Evolutionary conservation across 2,113 vertebrate species (phyloP).

Genomic region (Spizaetus ornatus): DNA sequence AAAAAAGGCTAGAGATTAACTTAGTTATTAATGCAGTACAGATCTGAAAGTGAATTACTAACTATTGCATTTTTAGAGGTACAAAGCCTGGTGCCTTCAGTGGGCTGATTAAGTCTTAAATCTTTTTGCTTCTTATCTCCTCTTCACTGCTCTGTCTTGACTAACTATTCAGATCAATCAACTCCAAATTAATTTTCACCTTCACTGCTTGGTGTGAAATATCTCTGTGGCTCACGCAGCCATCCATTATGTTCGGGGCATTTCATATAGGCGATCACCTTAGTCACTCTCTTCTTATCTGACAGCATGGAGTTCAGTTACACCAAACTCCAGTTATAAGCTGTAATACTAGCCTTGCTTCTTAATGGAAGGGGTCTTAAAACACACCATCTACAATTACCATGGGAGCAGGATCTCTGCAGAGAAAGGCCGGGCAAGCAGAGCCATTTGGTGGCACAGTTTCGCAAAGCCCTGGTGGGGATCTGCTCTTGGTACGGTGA

Average conservation of each 20-base stretch:
- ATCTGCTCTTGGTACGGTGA: background rate
- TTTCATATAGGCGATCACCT: fast-evolving
- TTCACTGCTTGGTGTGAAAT: background rate
- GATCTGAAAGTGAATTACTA: background rate
- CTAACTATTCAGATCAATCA: background rate
- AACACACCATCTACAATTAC: background rate
- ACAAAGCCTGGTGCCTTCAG: background rate
- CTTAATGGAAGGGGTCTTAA: background rate
- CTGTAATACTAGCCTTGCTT: background rate
- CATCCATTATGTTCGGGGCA: background rate
- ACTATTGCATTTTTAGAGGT: background rate
- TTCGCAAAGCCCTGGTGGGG: background rate
- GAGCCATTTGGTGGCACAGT: background rate
- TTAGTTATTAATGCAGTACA: background rate
- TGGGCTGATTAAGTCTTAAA: background rate
- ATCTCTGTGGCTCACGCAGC: background rate
- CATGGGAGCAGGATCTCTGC: background rate
- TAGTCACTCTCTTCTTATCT: background rate
- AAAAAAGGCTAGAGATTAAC: background rate
- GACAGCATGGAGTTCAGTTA: background rate
- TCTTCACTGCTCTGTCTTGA: background rate
- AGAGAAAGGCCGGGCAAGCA: background rate
- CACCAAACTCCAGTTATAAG: background rate
- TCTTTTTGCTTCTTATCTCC: background rate
- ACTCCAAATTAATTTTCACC: background rate